These are phyloP conservation scores for Pecten maximus DNA, from an alignment of 2,888 invertebrate genomes.

Conservation along the genomic window DNA sequence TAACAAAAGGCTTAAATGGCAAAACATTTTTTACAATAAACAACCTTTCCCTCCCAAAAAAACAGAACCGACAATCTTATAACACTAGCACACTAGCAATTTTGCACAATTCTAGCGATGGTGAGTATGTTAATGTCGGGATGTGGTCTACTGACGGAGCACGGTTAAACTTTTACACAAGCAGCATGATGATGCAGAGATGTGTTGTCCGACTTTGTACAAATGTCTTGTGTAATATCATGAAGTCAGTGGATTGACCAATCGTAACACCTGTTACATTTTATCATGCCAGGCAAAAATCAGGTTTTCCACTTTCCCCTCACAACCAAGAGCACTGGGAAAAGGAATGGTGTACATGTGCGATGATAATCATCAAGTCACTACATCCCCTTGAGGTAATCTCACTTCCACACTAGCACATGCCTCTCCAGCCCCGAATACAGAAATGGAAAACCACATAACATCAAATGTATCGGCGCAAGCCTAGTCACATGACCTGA, in stretches of 20 bases:
- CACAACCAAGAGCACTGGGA: background rate
- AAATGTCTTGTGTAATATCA: slow-evolving; percentile 27
- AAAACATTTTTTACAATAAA: background rate
- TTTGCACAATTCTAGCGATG: background rate
- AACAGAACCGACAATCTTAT: background rate
- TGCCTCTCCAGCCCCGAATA: background rate
- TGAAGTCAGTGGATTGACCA: background rate
- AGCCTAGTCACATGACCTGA: background rate
- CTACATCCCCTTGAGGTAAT: background rate
- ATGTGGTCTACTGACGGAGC: background rate
- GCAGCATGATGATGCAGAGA: background rate
- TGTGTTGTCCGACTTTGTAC: background rate
- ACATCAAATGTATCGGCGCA: background rate
- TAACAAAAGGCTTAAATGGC: background rate
- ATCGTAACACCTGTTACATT: background rate
- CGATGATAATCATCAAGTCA: too few relatives aligned
- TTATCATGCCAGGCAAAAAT: background rate
- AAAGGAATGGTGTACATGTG: background rate
- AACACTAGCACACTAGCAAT: background rate
- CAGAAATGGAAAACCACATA: background rate
- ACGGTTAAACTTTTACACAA: background rate
- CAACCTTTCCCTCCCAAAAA: background rate
- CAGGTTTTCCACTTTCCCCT: background rate
- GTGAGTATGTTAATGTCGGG: background rate
- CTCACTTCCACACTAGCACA: background rate